A percentile compares a stretch with the other conserved stretches of the same genome.
phyloP scores from a whole-genome alignment of 2,888 invertebrate species.

The Podabrus alpinus region DNA sequence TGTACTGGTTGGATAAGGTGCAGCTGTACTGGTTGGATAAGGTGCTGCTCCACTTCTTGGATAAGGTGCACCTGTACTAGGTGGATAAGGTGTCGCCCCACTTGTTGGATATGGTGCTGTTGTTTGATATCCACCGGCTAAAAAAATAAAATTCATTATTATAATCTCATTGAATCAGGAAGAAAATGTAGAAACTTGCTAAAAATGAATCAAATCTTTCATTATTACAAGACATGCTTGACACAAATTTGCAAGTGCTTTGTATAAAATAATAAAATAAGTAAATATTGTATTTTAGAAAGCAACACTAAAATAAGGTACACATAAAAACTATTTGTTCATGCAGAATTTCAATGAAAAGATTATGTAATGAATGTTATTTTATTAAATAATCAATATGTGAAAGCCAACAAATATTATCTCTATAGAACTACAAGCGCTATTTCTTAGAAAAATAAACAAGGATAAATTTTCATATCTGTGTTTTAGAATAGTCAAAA shows the following conservation, averaged over 20 bases:
- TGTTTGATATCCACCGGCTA: background rate
- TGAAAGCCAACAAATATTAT: too few species aligned
- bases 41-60: conserved; percentile 8
- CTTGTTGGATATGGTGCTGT: background rate
- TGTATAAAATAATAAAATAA: background rate
- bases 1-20: conserved; percentile 6
- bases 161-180: too few species aligned
- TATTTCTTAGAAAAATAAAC: too few species aligned
- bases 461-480: too few species aligned
- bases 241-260: background rate
- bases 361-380: too few species aligned
- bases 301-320: background rate
- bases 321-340: background rate
- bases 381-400: too few species aligned
- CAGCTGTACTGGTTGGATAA: conserved; percentile 1
- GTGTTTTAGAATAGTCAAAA: too few species aligned
- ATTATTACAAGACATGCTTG: background rate
- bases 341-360: background rate
- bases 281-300: background rate
- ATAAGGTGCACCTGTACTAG: background rate
- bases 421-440: too few species aligned
- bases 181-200: background rate
- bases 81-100: background rate
- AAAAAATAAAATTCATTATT: background rate
- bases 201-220: background rate